Conservation (phyloP, 2,113 vertebrate species). For the Tachycineta bicolor region DNA sequence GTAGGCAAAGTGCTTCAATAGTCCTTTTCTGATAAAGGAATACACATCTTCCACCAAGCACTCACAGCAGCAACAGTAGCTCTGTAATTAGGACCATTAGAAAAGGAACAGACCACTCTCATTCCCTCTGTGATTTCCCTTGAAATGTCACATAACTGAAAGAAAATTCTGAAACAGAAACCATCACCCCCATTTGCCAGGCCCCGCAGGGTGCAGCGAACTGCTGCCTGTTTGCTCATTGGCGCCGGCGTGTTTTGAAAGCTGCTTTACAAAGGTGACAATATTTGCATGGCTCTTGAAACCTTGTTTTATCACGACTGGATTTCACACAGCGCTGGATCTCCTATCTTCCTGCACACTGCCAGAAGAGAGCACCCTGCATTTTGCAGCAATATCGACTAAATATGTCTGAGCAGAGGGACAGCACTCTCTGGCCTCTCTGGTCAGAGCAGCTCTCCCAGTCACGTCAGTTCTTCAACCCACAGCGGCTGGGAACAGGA, state of each 20-base stretch:
- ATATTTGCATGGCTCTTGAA: background rate
- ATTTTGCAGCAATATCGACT: background rate
- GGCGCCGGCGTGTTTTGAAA: background rate
- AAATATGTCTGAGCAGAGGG: background rate
- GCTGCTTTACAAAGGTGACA: background rate
- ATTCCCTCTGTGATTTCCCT: background rate
- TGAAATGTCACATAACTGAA: background rate
- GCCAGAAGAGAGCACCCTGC: background rate
- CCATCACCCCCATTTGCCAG: background rate
- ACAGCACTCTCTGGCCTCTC: background rate
- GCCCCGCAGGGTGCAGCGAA: background rate
- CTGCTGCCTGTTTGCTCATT: background rate
- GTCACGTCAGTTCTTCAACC: background rate
- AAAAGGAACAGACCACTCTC: background rate
- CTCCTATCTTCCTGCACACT: background rate
- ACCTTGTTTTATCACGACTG: background rate
- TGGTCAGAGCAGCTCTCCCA: background rate
- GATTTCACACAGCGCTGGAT: background rate
- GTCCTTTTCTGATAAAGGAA: background rate
- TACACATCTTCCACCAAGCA: background rate
- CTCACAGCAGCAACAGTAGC: background rate
- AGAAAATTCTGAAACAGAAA: background rate
- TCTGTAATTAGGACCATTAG: background rate
- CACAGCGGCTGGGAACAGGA: background rate
- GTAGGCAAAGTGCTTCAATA: background rate